phyloP scores from a whole-genome alignment of 1,140 invertebrate genomes.

The Campoletis sonorensis region DNA sequence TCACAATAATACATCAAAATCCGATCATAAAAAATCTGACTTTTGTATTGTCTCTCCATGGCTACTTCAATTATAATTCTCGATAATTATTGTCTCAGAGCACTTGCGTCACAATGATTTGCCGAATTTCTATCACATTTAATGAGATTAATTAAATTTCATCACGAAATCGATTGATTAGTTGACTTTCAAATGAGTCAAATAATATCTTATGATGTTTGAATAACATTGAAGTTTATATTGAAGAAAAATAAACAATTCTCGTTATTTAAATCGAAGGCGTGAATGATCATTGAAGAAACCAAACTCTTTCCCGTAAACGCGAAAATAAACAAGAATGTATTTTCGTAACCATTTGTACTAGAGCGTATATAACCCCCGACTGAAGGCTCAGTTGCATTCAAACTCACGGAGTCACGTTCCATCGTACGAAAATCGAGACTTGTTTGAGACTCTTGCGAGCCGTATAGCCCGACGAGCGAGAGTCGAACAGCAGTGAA shows the following conservation, averaged over 20 bases:
- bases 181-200: too few relatives aligned
- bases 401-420: slow-evolving; percentile 52
- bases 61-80: too few relatives aligned
- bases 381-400: not conserved
- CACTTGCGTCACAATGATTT: too few relatives aligned
- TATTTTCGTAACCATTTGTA: slow-evolving; percentile 52
- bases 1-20: not conserved
- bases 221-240: too few relatives aligned
- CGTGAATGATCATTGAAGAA: not conserved
- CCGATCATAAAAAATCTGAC: too few relatives aligned
- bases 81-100: too few relatives aligned
- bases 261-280: slow-evolving; percentile 7
- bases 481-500: slow-evolving; percentile 25
- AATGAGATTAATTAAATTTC: too few relatives aligned
- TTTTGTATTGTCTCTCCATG: too few relatives aligned
- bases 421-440: slow-evolving; percentile 55
- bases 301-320: slow-evolving; percentile 30
- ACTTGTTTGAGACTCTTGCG: slow-evolving; percentile 52
- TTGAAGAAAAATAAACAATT: not conserved
- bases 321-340: slow-evolving; percentile 54
- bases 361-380: slow-evolving; percentile 15
- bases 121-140: too few relatives aligned
- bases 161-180: too few relatives aligned
- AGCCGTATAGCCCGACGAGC: slow-evolving; percentile 44
- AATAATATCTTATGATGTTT: too few relatives aligned